These are phyloP conservation scores for Papilio dardanus DNA, from an alignment of 1,140 invertebrate species.

Conservation along the genomic window DNA sequence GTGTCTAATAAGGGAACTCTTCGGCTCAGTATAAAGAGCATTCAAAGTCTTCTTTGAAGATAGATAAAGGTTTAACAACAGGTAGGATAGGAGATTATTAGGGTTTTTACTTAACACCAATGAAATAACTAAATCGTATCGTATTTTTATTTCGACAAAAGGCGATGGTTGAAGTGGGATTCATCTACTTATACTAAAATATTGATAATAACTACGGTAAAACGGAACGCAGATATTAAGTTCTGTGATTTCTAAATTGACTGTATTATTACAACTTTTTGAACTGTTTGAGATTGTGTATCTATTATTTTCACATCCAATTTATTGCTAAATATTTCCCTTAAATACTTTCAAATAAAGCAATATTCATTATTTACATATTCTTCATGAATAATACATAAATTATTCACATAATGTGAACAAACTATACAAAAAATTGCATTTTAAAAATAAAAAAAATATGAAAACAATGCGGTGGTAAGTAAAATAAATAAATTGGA, in stretches of 20 bases:
- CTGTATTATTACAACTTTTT: constrained; percentile 18
- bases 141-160: constrained; percentile 16
- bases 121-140: not conserved
- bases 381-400: not conserved
- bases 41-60: not conserved
- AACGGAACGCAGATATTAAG: not conserved
- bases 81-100: not conserved
- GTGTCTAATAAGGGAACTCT: too few species aligned
- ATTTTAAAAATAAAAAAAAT: constrained; percentile 27
- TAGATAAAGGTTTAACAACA: not conserved
- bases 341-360: not conserved
- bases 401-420: not conserved
- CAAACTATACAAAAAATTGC: not conserved
- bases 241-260: not conserved
- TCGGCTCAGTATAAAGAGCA: too few species aligned
- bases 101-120: not conserved
- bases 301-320: constrained; percentile 48
- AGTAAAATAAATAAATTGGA: constrained; percentile 36
- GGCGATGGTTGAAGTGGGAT: not conserved
- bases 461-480: constrained; percentile 31
- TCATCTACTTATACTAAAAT: constrained; percentile 1
- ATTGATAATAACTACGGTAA: not conserved
- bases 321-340: constrained; percentile 51
- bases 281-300: constrained; percentile 49
- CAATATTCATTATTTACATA: constrained; percentile 7